Conservation (phyloP, 2,797 vertebrate species). For the Rhinatrema bivittatum region DNA sequence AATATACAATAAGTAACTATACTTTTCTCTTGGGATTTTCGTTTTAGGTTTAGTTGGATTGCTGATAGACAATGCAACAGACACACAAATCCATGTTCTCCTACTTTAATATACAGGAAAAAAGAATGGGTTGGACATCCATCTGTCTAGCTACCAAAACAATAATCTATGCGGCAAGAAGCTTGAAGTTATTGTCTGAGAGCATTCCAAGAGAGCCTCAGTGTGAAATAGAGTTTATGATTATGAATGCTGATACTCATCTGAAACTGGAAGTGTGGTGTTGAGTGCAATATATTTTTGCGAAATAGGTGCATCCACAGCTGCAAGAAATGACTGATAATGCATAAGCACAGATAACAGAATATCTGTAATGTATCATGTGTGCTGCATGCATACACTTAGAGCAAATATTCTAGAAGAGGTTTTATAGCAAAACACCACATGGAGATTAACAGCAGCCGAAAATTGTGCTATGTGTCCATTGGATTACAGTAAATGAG, state of each 20-base stretch:
- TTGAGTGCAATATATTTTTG: too few relatives aligned
- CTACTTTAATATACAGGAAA: neutral
- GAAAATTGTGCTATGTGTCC: too few relatives aligned
- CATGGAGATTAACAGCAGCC: too few relatives aligned
- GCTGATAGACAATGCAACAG: neutral
- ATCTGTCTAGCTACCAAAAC: neutral
- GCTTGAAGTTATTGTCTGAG: conserved; percentile 5
- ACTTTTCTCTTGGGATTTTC: too few relatives aligned
- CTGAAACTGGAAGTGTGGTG: too few relatives aligned
- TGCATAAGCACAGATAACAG: neutral
- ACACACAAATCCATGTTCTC: neutral
- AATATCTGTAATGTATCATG: neutral
- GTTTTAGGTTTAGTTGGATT: neutral
- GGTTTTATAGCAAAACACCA: too few relatives aligned
- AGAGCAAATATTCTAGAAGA: too few relatives aligned
- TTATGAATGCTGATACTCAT: conserved; percentile 13
- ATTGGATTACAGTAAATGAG: too few relatives aligned
- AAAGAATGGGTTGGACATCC: neutral
- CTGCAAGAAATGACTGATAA: too few relatives aligned
- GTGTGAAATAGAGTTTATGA: neutral
- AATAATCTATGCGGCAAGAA: conserved; percentile 14
- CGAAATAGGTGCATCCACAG: too few relatives aligned
- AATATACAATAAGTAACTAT: too few relatives aligned
- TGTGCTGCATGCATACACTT: too few relatives aligned
- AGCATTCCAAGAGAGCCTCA: neutral